Evolutionary conservation across 2,113 vertebrate genomes (phyloP), one percentile per base, ranked within the genome.

Genomic region (Antigone vipio): DNA sequence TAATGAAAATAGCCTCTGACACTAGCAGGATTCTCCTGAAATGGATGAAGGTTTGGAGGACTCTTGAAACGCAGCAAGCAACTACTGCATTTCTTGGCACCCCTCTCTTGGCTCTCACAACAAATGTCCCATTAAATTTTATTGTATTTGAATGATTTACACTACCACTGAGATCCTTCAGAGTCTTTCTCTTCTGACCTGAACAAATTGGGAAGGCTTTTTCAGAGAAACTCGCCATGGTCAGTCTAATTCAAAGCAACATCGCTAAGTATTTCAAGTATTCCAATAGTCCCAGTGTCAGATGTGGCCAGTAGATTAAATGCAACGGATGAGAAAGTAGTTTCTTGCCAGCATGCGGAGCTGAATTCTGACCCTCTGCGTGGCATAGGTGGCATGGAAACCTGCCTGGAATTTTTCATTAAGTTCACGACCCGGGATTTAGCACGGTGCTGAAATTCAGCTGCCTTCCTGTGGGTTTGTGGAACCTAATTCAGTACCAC

Each of bases 1-100:
- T 95, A 93, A 74, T 92, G 82, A 74, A 85, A 92, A 63, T 74
- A 85, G 81, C 23, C 60, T 76, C 91, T 82, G 91, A 78, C 75
- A 64, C 59, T 67, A 1, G 6, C 81, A 80, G 72, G 49, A 9
- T 56, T 92, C 67, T 72, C 44, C 87, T 87, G 91, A 78, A 87
- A 62, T 45, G 66, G 83, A 6, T 64, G 81, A 76, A 49, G 40
- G 13, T 58, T 85, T 80, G 82, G 83, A 94, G 88, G 66, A n/a
- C 83, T 86, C 91, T 81, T 85, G 55, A 75, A 82, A 44, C 73
- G 13, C 91, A 79, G 68, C 62, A 59, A 91, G 76, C 47, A 69
- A 23, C 58, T 64, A 7, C 22, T 84, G 83, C 60, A 18, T 40
- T 78, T 82, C 79, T 94, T 94, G 85, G 92, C 89, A 76, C 2